phyloP scores from a whole-genome alignment of 2,113 vertebrate species.

The Rhagologus leucostigma region DNA sequence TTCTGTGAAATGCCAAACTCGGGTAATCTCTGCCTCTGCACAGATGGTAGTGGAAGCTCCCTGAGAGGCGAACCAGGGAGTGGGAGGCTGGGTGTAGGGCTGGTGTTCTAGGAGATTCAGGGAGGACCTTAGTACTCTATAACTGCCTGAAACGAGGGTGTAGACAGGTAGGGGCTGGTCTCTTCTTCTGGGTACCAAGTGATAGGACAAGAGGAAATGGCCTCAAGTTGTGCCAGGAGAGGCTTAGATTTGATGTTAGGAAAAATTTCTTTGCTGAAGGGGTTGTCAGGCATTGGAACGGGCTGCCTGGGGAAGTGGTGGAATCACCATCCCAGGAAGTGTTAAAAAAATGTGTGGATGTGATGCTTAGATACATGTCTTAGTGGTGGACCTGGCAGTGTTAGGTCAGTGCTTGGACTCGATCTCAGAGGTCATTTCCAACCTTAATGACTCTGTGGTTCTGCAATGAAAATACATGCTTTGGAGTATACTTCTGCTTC shows the following conservation, averaged over 20 bases:
- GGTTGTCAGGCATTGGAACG: not conserved
- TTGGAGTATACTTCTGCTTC: not conserved
- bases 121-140: not conserved
- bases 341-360: not conserved
- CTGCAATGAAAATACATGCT: not conserved
- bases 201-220: not conserved
- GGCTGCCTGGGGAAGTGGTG: too few species aligned
- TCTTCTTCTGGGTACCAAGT: not conserved
- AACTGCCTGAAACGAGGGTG: not conserved
- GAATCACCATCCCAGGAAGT: not conserved
- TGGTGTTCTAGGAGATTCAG: not conserved
- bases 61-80: accelerated
- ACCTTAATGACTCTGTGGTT: not conserved
- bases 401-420: not conserved
- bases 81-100: not conserved
- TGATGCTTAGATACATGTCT: accelerated
- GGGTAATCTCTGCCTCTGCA: not conserved
- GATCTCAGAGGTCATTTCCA: not conserved
- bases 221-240: not conserved
- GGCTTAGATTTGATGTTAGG: not conserved
- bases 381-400: not conserved
- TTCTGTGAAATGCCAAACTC: not conserved
- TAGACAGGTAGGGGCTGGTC: not conserved
- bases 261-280: not conserved
- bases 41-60: not conserved